Evolutionary conservation across 2,797 vertebrate species (phyloP), one percentile per base, ranked within the genome.

Genomic region (Nannoperca australis): DNA sequence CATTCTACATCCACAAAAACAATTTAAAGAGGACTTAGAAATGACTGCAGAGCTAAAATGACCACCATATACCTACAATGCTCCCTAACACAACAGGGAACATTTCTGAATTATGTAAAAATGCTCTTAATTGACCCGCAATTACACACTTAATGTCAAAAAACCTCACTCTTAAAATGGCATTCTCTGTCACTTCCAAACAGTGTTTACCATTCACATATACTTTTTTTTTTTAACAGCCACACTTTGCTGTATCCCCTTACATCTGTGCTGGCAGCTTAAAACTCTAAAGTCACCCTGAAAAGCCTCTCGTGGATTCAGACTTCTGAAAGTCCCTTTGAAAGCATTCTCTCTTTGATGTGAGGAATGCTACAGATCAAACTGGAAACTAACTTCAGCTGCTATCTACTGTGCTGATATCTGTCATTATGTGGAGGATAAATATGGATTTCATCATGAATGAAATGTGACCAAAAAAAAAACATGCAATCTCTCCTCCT

Each of bases 341-440:
- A 88, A 81, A 81, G 51, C 45, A 11, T 4, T 34, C 42, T 22
- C 32, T 42, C 81, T 83, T 82, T 87, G 84, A 87, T 82, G 84
- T 83, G 79, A 72, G 76, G 82, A 82, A 83, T 85, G 82, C 78
- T 61, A 69, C 76, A 75, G 69, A 88, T 86, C 73, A 77, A 60
- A 60, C 63, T 78, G 67, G 27, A 85, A 86, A 84, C 60, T 78
- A 71, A 85, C 67, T 81, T 81, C 61, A 75, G 65, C 70, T 65
- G 70, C 73, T 78, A 54, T 79, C 75, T 53, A 27, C 72, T 42
- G 45, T 40, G 38, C 44, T 58, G 38, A 3, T 54, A 63, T 86
- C 65, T 81, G 77, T 70, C 77, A 58, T 70, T 77, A 63, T 63
- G 55, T 76, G 60, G 55, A 73, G 53, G 77, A 72, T 69, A 80